These are phyloP conservation scores for Calycopis cecrops DNA, from an alignment of 1,140 invertebrate species.

Conservation along the genomic window DNA sequence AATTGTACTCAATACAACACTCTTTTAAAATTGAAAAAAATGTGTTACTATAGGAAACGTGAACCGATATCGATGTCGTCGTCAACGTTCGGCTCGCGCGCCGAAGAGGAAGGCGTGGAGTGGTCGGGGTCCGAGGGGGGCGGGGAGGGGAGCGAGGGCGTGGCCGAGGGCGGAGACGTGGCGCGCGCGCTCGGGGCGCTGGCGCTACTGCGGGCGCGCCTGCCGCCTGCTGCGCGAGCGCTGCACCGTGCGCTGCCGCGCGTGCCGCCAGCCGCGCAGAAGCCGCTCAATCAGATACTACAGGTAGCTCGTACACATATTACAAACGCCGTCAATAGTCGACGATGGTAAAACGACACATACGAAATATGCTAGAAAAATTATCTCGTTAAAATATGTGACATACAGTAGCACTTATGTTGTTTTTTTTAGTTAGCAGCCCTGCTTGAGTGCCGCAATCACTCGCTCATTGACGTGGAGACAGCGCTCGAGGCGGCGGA, in stretches of 20 bases:
- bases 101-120: slow-evolving; percentile 18
- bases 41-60: background rate
- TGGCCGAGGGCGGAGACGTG: slow-evolving; percentile 51
- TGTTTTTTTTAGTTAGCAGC: slow-evolving; percentile 48
- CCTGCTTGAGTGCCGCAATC: slow-evolving; percentile 57
- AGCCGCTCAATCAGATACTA: slow-evolving; percentile 41
- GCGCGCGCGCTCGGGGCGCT: slow-evolving; percentile 48
- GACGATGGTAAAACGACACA: no score
- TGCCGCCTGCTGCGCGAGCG: slow-evolving; percentile 41
- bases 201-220: slow-evolving; percentile 46
- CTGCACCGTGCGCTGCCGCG: slow-evolving; percentile 40
- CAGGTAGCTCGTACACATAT: slow-evolving; percentile 35
- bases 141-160: slow-evolving; percentile 35
- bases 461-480: slow-evolving; percentile 61
- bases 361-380: no score
- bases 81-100: background rate
- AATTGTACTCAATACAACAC: no score
- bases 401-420: slow-evolving; percentile 1
- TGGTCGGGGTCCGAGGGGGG: slow-evolving; percentile 25
- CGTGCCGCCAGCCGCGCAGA: slow-evolving; percentile 30
- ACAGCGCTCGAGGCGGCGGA: slow-evolving; percentile 62
- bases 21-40: no score
- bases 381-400: no score
- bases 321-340: no score
- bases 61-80: slow-evolving; percentile 9